A percentile compares a stretch with the other conserved stretches of the same genome.
These are phyloP conservation scores for Bradypodion ventrale DNA, from an alignment of 2,797 vertebrate species.

Conservation along the genomic window DNA sequence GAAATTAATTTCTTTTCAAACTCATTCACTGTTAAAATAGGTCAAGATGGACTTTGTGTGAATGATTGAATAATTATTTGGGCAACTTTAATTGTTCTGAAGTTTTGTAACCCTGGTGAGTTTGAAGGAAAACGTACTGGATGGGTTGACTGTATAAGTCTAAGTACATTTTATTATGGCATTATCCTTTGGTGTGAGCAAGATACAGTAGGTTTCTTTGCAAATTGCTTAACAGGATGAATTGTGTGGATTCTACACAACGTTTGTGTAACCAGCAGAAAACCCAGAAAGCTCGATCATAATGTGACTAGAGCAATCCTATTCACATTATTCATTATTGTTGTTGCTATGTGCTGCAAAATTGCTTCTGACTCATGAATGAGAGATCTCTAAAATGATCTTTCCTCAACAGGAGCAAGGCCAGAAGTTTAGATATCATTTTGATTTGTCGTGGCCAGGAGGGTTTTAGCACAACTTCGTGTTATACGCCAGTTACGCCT, in stretches of 20 bases:
- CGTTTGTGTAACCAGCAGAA: background rate
- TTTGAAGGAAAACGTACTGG: background rate
- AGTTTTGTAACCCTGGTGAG: background rate
- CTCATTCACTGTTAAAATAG: background rate
- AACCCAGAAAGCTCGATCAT: background rate
- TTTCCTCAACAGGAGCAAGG: too few species aligned
- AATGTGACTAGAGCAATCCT: background rate
- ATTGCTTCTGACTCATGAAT: too few species aligned
- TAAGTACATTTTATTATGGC: background rate
- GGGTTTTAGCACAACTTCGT: too few species aligned
- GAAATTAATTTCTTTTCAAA: slow-evolving; percentile 5
- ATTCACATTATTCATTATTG: background rate
- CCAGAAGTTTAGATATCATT: background rate
- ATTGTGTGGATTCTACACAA: background rate
- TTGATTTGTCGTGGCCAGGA: too few species aligned
- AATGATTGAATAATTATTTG: background rate
- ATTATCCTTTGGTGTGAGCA: background rate
- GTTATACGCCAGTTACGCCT: too few species aligned
- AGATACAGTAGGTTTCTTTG: background rate
- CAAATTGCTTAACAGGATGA: background rate
- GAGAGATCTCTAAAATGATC: too few species aligned
- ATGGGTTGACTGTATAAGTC: background rate
- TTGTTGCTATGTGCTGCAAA: too few species aligned
- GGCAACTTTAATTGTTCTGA: background rate
- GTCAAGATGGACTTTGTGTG: background rate